These are phyloP conservation scores for Typhlichthys subterraneus DNA, from an alignment of 2,797 vertebrate genomes.

Conservation along the genomic window DNA sequence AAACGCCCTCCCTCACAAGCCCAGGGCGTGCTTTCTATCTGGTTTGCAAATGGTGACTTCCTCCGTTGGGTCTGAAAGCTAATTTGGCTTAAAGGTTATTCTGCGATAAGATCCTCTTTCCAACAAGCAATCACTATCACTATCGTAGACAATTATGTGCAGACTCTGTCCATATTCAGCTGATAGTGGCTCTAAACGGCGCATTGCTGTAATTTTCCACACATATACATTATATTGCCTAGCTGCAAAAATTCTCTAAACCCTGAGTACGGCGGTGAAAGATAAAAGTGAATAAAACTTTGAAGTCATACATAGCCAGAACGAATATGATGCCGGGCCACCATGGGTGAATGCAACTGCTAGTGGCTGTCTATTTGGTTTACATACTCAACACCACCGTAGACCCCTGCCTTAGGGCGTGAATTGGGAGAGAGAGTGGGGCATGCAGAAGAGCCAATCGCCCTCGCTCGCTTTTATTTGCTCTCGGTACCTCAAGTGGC, in stretches of 20 bases:
- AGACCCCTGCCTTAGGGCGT: too few species aligned
- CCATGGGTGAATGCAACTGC: neutral
- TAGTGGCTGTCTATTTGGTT: conserved; percentile 1
- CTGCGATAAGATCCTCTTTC: conserved; percentile 20
- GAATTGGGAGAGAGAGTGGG: neutral
- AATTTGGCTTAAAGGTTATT: conserved; percentile 29
- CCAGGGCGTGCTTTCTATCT: conserved; percentile 29
- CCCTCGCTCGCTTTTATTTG: conserved; percentile 18
- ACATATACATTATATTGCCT: conserved; percentile 4
- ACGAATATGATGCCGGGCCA: neutral
- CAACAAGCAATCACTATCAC: conserved; percentile 6
- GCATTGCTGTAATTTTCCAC: conserved; percentile 26
- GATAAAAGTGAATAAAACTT: too few species aligned
- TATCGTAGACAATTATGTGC: conserved; percentile 8
- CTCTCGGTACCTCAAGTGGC: conserved; percentile 22
- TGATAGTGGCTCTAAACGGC: neutral
- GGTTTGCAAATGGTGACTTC: conserved; percentile 3
- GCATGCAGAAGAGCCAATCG: neutral
- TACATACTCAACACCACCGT: neutral
- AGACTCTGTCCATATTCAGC: neutral
- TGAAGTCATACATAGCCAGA: neutral
- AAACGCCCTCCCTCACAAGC: conserved; percentile 28
- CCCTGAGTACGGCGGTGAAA: too few species aligned
- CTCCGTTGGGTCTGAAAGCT: conserved; percentile 19
- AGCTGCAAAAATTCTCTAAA: too few species aligned